phyloP scores from a whole-genome alignment of 2,113 vertebrate species.

The Sialia sialis region DNA sequence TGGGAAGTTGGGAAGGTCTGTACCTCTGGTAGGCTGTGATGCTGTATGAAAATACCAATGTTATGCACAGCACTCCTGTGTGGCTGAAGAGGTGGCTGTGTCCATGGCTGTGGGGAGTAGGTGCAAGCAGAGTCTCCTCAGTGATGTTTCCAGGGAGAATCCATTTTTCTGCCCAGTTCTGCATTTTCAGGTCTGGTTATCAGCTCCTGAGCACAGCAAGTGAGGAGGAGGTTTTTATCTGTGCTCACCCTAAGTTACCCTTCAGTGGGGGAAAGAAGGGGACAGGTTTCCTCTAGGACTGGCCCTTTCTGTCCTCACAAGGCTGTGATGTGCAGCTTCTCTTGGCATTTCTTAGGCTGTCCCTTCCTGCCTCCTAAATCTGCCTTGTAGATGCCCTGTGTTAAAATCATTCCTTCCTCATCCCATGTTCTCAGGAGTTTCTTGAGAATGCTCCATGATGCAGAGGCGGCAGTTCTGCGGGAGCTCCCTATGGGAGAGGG shows the following conservation, averaged over 20 bases:
- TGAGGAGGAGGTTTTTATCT: background rate
- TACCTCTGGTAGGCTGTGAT: background rate
- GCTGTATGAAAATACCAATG: fast-evolving
- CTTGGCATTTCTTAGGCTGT: background rate
- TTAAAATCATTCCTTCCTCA: background rate
- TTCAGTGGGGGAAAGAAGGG: background rate
- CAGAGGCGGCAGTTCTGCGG: background rate
- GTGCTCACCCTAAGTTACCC: background rate
- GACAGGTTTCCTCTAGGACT: background rate
- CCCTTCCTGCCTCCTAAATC: background rate
- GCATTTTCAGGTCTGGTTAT: background rate
- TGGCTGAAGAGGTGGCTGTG: background rate
- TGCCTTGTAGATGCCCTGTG: background rate
- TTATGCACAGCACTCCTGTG: background rate
- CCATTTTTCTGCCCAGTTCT: fast-evolving
- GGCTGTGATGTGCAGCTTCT: background rate
- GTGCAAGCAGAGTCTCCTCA: background rate
- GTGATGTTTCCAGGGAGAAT: background rate
- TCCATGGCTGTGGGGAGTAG: fast-evolving
- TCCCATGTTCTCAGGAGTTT: background rate
- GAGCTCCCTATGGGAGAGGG: background rate
- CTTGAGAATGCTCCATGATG: background rate
- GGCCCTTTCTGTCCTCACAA: background rate
- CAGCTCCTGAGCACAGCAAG: background rate
- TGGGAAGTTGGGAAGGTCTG: background rate